Base-by-base conservation (phyloP, 2,797 vertebrate genomes). In the Platyrinchus mystaceus region DNA sequence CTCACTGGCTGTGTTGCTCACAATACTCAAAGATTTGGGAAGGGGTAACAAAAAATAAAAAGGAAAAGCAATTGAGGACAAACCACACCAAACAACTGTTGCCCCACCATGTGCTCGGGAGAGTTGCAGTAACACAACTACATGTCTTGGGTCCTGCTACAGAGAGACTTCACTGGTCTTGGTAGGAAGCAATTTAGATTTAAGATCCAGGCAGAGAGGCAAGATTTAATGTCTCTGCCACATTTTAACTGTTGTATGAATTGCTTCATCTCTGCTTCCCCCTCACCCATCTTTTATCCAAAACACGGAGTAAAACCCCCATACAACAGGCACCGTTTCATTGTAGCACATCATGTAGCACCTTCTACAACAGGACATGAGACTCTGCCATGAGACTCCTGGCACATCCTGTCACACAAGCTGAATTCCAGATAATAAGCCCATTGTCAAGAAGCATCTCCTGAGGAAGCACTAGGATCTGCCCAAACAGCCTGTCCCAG, bases 401-500 rank as follows among this genome's bases (percentile, higher is more conserved):
- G 75, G 75, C 14, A 28, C n/a, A 34, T 91, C 71, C 82, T 83
- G 71, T 89, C 94, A 96, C 85, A 91, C 84, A 27, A 46, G 49
- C 76, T 84, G 73, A 88, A 86, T 80, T 75, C 82, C 76, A 90
- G 71, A 86, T 64, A 67, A 91, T 52, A 87, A 85, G 68, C 37
- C 60, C 68, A 49, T 53, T 91, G 82, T 77, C 82, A 84, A 53
- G 82, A 68, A 82, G 66, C 91, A 91, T 81, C 82, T 95, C 91
- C 64, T 39, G 49, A 87, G 82, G 82, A 85, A 84, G 67, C 67
- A 62, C 52, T 20, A 74, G 53, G 49, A 88, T 75, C 49, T 94
- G 79, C 82, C 56, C 68, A 87, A 89, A 44, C 44, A 90, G 84
- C 66, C 78, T 39, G 76, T 37, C 43, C 69, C 76, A 83, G 87